Evolutionary conservation across 2,113 vertebrate genomes (phyloP), one percentile per base, ranked within the genome.

Genomic region (Heliornis fulica): DNA sequence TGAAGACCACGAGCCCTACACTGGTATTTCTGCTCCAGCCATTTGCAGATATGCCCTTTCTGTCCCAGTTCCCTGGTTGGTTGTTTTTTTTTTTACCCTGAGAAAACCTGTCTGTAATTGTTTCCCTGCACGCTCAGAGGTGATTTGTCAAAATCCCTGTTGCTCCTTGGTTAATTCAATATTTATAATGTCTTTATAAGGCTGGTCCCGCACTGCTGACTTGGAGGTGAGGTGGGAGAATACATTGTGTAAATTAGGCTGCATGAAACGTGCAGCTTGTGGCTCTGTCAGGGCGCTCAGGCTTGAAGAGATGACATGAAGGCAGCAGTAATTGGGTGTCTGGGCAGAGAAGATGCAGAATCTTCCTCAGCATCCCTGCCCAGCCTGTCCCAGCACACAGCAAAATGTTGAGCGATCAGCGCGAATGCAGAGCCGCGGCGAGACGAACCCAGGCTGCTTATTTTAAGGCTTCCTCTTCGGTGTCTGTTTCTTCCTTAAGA

Each of bases 121-220:
- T 89, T 91, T 65, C 81, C 60, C 77, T 41, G 74, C 31, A 13
- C 51, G 28, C 59, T 31, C 72, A 46, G 64, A 45, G 68, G 84
- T 40, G 74, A 81, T 95, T 81, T 95, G 74, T 94, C 81, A 80
- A 69, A 80, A 76, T n/a, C 90, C 64, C 84, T 25, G 0, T 31
- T 57, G 76, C 77, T 94, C 54, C 64, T 53, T 48, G 28, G 19
- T 66, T 53, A 53, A 89, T 84, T 78, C 78, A 82, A 45, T 93
- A 81, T 93, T 95, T 93, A 78, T 82, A 45, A 94, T 57, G 78
- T 81, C 88, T 94, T 81, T 34, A 77, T 89, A 36, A 68, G 34
- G 45, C 81, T 0, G 0, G 72, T 83, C 36, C 36, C 0, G 7
- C 90, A 93, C 77, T 19, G 29, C 68, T 74, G 92, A 8, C 23